Evolutionary conservation across 2,888 invertebrate species (phyloP).

Genomic region (Opisthograptis luteolata): DNA sequence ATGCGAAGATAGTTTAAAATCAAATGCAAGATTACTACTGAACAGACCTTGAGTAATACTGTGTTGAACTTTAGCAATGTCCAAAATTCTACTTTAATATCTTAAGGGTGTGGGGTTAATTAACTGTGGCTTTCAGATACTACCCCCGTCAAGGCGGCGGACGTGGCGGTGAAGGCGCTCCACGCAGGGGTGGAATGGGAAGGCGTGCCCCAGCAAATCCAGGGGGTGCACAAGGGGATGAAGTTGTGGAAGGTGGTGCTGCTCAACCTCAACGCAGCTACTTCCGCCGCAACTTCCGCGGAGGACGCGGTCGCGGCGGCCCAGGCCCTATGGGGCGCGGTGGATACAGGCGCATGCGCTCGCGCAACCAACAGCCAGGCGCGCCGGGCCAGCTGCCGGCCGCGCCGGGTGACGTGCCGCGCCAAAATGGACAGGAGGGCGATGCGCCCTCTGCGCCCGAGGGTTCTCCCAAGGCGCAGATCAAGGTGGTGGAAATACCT

Average conservation of each 20-base stretch:
- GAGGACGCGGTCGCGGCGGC: constrained; percentile 84
- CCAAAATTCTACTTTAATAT: no score
- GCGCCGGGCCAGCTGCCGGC: constrained; percentile 27
- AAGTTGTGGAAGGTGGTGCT: constrained; percentile 70
- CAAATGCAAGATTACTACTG: no score
- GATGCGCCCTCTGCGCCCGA: constrained; percentile 53
- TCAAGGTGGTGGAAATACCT: constrained; percentile 65
- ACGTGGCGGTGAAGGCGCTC: constrained; percentile 82
- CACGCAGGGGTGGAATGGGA: constrained; percentile 85
- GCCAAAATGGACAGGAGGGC: constrained; percentile 65
- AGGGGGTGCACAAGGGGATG: constrained; percentile 78
- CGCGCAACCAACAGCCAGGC: constrained; percentile 64
- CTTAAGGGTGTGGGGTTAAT: no score
- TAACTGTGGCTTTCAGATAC: constrained; percentile 54
- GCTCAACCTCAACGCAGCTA: constrained; percentile 82
- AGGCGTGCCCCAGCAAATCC: constrained; percentile 79
- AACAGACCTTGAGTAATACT: no score
- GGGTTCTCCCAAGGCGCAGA: constrained; percentile 57
- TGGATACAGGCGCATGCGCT: constrained; percentile 71
- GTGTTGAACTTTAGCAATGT: no score
- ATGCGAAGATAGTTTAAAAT: no score
- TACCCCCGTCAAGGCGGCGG: constrained; percentile 80
- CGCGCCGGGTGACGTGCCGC: constrained; percentile 47
- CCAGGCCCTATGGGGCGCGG: constrained; percentile 75
- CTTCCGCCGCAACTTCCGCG: constrained; percentile 90